Evolutionary conservation across 2,113 vertebrate genomes (phyloP).

Genomic region (Ceyx melanurus): DNA sequence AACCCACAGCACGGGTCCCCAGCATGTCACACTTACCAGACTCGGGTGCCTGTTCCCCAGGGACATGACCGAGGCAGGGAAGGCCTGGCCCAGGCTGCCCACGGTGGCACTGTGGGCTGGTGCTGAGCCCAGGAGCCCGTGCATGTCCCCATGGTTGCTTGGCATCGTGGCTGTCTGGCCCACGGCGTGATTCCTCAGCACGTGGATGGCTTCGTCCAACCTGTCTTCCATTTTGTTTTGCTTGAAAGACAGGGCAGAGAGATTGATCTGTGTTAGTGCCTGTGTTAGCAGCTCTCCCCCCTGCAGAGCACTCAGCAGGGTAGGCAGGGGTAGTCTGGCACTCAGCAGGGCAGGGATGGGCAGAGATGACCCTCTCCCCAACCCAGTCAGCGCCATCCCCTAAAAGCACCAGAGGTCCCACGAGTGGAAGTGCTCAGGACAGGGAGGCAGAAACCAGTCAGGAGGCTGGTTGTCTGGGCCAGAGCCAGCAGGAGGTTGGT

Average conservation of each 20-base stretch:
- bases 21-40: constrained; percentile 78
- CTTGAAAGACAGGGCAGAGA: constrained; percentile 41
- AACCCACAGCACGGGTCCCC: rapidly evolving
- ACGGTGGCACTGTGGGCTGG: constrained; percentile 81
- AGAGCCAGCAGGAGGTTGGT: background rate
- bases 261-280: rapidly evolving
- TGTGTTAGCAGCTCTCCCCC: background rate
- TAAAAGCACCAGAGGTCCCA: background rate
- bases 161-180: constrained; percentile 80
- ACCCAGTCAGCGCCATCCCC: background rate
- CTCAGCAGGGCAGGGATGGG: background rate
- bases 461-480: background rate
- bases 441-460: background rate
- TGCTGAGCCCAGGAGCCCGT: constrained; percentile 80
- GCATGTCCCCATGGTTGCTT: constrained; percentile 82
- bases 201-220: constrained; percentile 96
- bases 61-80: constrained; percentile 81
- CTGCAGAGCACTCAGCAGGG: background rate
- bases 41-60: constrained; percentile 84
- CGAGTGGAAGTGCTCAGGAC: background rate
- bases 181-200: constrained; percentile 93
- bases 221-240: constrained; percentile 98
- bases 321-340: background rate
- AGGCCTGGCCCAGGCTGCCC: constrained; percentile 84
- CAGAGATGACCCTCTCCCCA: background rate